Evolutionary conservation across 92 coral and sea anemone species (phyloP).

Genomic region (Blastomussa wellsi): DNA sequence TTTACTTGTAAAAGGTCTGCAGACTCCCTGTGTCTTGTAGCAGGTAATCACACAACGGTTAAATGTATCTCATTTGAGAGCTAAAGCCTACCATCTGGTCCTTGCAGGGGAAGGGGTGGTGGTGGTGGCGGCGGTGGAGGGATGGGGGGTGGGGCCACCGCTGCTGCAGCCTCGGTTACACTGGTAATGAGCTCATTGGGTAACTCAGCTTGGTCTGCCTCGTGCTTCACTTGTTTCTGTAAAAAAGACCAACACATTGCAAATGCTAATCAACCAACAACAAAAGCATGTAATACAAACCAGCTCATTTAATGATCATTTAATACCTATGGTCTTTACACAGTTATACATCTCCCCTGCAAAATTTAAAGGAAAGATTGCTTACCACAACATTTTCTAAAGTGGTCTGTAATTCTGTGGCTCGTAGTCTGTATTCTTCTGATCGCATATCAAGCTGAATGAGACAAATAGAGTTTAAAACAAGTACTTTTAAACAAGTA

Average conservation of each 20-base stretch:
- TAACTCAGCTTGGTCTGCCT: slow-evolving; percentile 80
- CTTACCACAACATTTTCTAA: slow-evolving; percentile 94
- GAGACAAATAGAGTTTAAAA: background rate
- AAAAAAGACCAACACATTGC: background rate
- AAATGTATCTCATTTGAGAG: background rate
- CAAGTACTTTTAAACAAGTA: background rate
- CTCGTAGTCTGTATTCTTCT: slow-evolving; percentile 86
- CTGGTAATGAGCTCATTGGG: slow-evolving; percentile 80
- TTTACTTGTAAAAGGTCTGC: background rate
- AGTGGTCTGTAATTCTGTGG: slow-evolving; percentile 87
- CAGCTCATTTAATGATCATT: background rate
- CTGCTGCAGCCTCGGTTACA: slow-evolving; percentile 85
- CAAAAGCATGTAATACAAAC: background rate
- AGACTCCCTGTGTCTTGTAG: too few relatives aligned
- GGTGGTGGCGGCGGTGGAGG: slow-evolving; percentile 80
- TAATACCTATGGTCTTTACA: background rate
- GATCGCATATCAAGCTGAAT: slow-evolving; percentile 77
- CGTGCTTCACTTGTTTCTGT: slow-evolving; percentile 87
- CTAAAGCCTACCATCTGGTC: slow-evolving; percentile 27
- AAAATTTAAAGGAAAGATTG: background rate
- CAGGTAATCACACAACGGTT: too few relatives aligned
- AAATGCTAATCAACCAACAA: background rate
- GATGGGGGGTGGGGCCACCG: slow-evolving; percentile 66
- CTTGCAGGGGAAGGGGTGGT: slow-evolving; percentile 71
- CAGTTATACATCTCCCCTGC: background rate